Evolutionary conservation across 1,140 invertebrate genomes (phyloP), one percentile per base, ranked within the genome.

Genomic region (Plectrocnemia conspersa): DNA sequence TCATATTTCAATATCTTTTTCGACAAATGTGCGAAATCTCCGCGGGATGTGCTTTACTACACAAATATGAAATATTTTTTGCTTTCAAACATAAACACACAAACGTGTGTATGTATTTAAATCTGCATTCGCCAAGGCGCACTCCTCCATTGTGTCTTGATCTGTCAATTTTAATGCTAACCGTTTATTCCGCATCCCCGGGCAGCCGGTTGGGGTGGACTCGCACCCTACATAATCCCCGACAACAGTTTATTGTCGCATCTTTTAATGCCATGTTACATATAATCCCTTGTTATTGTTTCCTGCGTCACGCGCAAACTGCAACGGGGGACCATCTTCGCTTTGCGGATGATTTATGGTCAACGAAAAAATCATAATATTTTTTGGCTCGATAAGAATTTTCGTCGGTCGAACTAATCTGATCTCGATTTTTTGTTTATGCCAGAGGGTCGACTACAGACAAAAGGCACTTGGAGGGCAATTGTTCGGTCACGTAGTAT

Each of bases 251-350:
- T 50, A 50, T 38, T 50, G 47, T 50, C 47, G 47, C 47, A 50
- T 50, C 47, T 50, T 50, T 50, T 50, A 50, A 50, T 50, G 35
- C 47, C 47, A 50, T 50, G 47, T 50, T 50, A 50, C 38, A 50
- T 50, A 50, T 50, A 50, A 50, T 50, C 47, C 47, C 47, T 25
- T 50, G 47, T 50, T 50, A 50, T 50, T 50, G 47, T 50, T 50
- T 50, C 47, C 21, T 38, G 40, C 15, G 47, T 50, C 47, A 50
- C 47, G 47, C 47, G 33, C 47, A 50, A 50, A 38, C 38, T 32
- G 33, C 36, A 15, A 5, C n/a, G 33, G 47, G 46, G 47, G 47
- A 38, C 21, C 22, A 2, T 13, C 33, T 19, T 22, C 19, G 21
- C 15, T 16, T 4, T 38, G 35, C 35, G 16, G 40, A 22, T 50